These are phyloP conservation scores for Ceraclea dissimilis DNA, from an alignment of 2,888 invertebrate species.

Conservation along the genomic window DNA sequence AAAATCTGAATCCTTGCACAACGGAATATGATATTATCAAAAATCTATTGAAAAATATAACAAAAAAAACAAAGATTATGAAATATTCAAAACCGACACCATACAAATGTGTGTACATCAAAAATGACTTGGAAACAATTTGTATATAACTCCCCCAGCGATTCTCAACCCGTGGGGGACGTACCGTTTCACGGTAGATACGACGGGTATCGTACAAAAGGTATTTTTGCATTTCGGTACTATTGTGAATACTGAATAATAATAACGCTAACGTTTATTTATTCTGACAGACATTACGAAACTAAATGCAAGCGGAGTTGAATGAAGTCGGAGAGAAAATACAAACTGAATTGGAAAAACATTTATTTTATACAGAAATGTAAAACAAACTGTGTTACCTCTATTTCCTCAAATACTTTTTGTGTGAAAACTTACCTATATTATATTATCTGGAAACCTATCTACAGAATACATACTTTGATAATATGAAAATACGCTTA, in stretches of 20 bases:
- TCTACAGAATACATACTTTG: not conserved
- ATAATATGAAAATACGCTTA: too few relatives aligned
- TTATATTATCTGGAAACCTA: not conserved
- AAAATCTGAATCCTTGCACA: too few relatives aligned
- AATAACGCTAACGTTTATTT: not conserved
- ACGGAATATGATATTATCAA: not conserved
- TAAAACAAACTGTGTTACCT: not conserved
- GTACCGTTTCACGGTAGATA: not conserved
- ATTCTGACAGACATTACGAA: not conserved
- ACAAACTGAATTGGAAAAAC: not conserved
- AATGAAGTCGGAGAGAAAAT: not conserved
- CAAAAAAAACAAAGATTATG: not conserved
- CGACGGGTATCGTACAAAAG: not conserved
- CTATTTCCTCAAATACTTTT: too few relatives aligned
- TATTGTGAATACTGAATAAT: not conserved
- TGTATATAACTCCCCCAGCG: not conserved
- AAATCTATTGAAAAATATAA: not conserved
- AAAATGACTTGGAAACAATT: conserved; percentile 4
- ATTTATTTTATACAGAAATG: not conserved
- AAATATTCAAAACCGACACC: not conserved
- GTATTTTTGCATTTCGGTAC: not conserved
- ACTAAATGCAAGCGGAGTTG: not conserved
- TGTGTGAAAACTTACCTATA: not conserved
- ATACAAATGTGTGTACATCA: conserved; percentile 1
- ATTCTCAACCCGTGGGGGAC: conserved; percentile 1